These are phyloP conservation scores for Falco punctatus DNA, from an alignment of 2,113 vertebrate species.

Conservation along the genomic window DNA sequence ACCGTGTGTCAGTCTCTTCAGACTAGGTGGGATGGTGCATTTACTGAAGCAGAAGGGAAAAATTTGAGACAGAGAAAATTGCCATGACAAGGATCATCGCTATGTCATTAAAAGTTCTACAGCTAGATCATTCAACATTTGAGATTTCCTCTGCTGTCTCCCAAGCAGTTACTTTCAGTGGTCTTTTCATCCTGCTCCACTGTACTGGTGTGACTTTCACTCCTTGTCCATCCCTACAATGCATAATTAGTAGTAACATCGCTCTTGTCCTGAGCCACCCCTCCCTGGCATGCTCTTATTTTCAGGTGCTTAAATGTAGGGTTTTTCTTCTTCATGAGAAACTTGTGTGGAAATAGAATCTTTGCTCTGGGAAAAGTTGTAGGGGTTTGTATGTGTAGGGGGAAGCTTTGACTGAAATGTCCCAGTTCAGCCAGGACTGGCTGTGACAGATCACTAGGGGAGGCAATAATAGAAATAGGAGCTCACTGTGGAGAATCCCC, in stretches of 20 bases:
- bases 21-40: neutral
- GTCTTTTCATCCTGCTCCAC: neutral
- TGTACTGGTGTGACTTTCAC: neutral
- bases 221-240: neutral
- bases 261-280: neutral
- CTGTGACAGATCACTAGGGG: neutral
- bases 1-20: neutral
- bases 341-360: neutral
- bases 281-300: neutral
- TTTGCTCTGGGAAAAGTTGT: neutral
- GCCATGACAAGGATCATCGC: rapidly evolving
- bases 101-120: neutral
- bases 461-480: neutral
- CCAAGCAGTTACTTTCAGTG: neutral
- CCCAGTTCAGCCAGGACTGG: neutral
- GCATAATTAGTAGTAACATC: neutral
- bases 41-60: neutral
- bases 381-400: rapidly evolving
- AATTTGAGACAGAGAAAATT: neutral
- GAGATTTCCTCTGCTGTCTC: neutral
- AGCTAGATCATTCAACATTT: neutral
- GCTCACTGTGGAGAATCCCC: neutral
- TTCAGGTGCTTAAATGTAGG: neutral
- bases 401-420: neutral
- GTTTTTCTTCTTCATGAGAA: neutral